These are phyloP conservation scores for Sebastes fasciatus DNA, from an alignment of 2,113 vertebrate genomes.

Conservation along the genomic window DNA sequence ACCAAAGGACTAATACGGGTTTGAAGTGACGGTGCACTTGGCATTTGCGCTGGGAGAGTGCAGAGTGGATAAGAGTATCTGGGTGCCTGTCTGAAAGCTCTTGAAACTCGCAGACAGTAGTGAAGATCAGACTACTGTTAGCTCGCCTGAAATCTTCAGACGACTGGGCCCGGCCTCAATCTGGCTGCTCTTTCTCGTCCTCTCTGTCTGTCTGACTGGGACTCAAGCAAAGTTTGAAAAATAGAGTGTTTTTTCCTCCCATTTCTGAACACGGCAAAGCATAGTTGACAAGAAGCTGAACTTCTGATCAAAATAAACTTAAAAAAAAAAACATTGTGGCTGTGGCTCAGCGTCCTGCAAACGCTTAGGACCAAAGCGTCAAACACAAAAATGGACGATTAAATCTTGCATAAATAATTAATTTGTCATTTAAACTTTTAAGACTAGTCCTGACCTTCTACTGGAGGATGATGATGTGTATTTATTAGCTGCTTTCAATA, in stretches of 20 bases:
- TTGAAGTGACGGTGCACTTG: slow-evolving; percentile 79
- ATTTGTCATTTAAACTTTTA: slow-evolving; percentile 45
- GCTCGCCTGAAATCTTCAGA: slow-evolving; percentile 68
- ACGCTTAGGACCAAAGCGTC: slow-evolving; percentile 26
- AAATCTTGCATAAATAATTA: slow-evolving; percentile 39
- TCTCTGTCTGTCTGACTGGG: slow-evolving; percentile 59
- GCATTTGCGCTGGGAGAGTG: slow-evolving; percentile 72
- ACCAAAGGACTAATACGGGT: slow-evolving; percentile 78
- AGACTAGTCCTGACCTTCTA: slow-evolving; percentile 60
- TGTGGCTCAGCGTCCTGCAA: slow-evolving; percentile 17
- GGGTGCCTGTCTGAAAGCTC: slow-evolving; percentile 69
- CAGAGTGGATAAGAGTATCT: slow-evolving; percentile 68
- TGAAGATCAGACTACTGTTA: slow-evolving; percentile 74
- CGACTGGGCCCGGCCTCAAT: slow-evolving; percentile 58
- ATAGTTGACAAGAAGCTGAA: slow-evolving; percentile 55
- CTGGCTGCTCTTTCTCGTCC: slow-evolving; percentile 62
- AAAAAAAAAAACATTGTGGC: neutral
- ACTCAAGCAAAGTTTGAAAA: slow-evolving; percentile 61
- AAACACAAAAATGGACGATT: slow-evolving; percentile 35
- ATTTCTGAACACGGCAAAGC: slow-evolving; percentile 25
- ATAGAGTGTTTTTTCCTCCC: neutral
- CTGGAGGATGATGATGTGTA: slow-evolving; percentile 46
- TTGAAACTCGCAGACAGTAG: slow-evolving; percentile 70
- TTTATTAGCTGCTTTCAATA: slow-evolving; percentile 57
- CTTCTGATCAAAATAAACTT: slow-evolving; percentile 46